These are phyloP conservation scores for Pecten maximus DNA, from an alignment of 2,888 invertebrate species.

Conservation along the genomic window DNA sequence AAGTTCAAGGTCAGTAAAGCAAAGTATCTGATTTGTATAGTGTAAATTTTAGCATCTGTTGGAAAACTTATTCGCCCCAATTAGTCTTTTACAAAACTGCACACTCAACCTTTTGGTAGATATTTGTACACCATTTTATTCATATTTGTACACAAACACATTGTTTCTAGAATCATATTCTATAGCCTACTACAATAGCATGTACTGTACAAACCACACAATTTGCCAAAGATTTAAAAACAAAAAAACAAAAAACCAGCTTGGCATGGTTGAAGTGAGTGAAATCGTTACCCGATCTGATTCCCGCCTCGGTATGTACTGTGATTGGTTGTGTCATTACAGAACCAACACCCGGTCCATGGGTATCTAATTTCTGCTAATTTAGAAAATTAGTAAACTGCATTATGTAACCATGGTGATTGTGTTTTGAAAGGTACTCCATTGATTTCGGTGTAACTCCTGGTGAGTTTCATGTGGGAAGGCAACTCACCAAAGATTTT, in stretches of 20 bases:
- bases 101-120: too few species aligned
- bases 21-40: too few species aligned
- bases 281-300: not conserved
- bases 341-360: not conserved
- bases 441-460: not conserved
- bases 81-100: too few species aligned
- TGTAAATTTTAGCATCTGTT: too few species aligned
- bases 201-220: not conserved
- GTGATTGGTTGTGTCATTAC: not conserved
- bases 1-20: too few species aligned
- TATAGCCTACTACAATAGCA: too few species aligned
- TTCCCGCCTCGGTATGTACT: not conserved
- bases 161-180: too few species aligned
- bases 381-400: slow-evolving; percentile 24
- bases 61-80: too few species aligned
- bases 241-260: too few species aligned
- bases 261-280: not conserved
- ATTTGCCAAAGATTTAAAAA: not conserved
- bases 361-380: slow-evolving; percentile 30
- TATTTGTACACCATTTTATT: too few species aligned
- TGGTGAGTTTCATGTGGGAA: slow-evolving; percentile 4
- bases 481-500: not conserved
- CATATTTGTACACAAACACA: too few species aligned
- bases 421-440: not conserved
- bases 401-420: slow-evolving; percentile 30